Percentiles rank a stretch among this genome's conserved stretches.
Conservation (phyloP, 1,140 invertebrate genomes). For the Trichonephila clavipes region DNA sequence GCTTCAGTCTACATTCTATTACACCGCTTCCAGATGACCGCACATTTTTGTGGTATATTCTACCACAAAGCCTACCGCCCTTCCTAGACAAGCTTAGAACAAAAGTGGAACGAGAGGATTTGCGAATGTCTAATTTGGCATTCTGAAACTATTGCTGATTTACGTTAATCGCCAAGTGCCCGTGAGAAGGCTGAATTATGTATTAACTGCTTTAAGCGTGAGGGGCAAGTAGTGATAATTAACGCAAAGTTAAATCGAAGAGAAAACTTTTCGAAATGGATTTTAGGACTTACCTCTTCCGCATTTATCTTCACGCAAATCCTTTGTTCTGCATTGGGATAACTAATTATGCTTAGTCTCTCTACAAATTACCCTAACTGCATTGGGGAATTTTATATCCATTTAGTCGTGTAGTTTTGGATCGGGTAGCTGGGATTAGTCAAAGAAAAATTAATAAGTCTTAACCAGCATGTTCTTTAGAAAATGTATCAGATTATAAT, state of each 20-base stretch:
- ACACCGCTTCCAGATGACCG: slow-evolving; percentile 26
- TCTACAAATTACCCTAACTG: not conserved
- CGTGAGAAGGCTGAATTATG: slow-evolving; percentile 9
- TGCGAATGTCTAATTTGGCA: slow-evolving; percentile 27
- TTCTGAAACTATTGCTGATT: slow-evolving; percentile 25
- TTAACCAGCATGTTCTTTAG: too few relatives aligned
- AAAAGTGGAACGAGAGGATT: not conserved
- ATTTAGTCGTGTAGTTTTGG: not conserved
- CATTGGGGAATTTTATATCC: slow-evolving; percentile 7
- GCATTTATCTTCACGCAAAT: slow-evolving; percentile 12
- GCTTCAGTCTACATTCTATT: slow-evolving; percentile 11
- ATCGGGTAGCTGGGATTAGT: not conserved
- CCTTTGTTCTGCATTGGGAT: not conserved
- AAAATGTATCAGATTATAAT: too few relatives aligned
- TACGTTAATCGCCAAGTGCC: slow-evolving; percentile 5
- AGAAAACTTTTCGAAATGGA: slow-evolving; percentile 26
- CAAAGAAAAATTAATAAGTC: too few relatives aligned
- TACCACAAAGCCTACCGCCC: not conserved
- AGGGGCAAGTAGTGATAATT: slow-evolving; percentile 5
- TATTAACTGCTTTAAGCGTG: slow-evolving; percentile 28
- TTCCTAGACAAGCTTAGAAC: not conserved
- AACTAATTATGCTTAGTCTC: slow-evolving; percentile 17
- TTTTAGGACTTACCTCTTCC: slow-evolving; percentile 30
- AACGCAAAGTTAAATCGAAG: slow-evolving; percentile 32
- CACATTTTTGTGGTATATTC: slow-evolving; percentile 5